Base-by-base conservation (phyloP, 2,888 invertebrate genomes). In the Chrysolina americana region DNA sequence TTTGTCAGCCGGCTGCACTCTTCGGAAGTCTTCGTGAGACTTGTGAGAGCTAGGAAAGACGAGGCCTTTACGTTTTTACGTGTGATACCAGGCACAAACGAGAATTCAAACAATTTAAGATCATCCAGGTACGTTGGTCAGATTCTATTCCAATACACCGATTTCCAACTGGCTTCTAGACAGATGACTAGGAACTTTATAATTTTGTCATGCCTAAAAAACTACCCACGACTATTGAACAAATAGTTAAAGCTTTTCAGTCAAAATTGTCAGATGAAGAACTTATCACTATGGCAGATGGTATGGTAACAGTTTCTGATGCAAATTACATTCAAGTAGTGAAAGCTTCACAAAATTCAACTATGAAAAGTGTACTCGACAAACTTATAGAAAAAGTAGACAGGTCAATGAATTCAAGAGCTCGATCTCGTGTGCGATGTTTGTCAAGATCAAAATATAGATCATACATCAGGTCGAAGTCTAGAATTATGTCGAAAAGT, bases 271-370 rank as follows among this genome's bases (percentile, higher is more conserved):
- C 19, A 10, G 56, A 56, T 21, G 56, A 56, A 11, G 56, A 56
- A 21, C 56, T 56, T 21, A 56, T 56, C 19, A 56, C 3, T 17
- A 56, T 56, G 56, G 56, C 56, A 19, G 8, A 56, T 56, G 56
- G 56, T 21, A 56, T 56, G n/a, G n/a, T n/a, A n/a, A n/a, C n/a
- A n/a, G n/a, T n/a, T n/a, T n/a, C n/a, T n/a, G 28, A 28, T 28
- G 28, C 28, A 19, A 56, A 56, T 56, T 2, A 56, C 8, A 21
- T 56, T 19, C n/a, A 10, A 8, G 21, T 11, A 15, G 19, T 56
- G 56, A 56, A 56, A 56, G 2, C 44, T 44, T 8, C 10, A 15
- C 4, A 56, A 56, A 17, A 56, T 17, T 2, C n/a, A 56, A 10
- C 56, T 11, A 2, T 21, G 11, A 9, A 56, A 17, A 56, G 15